Evolutionary conservation across 1,140 invertebrate species (phyloP), one percentile per base, ranked within the genome.

Genomic region (Drosophila athabasca): DNA sequence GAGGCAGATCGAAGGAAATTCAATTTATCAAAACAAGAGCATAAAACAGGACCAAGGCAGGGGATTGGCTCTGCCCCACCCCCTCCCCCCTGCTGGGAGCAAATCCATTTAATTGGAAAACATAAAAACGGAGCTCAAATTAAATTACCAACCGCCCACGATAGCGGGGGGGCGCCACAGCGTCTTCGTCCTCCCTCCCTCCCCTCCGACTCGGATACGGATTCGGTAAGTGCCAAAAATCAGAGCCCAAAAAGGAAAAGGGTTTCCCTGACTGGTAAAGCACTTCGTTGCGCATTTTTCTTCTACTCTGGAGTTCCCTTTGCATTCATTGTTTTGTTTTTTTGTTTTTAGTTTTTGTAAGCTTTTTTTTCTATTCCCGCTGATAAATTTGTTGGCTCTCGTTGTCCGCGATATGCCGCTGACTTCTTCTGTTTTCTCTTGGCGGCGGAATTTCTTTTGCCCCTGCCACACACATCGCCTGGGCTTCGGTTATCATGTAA

Each of bases 371-470:
- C 17, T 62, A 52, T 39, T 67, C 64, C 73, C 68, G 76, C 83
- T 87, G 83, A 88, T 88, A 88, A 88, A 88, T 88, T 89, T 79
- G 84, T 88, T 83, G 79, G 83, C 79, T 82, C 72, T 60, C 64
- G 83, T 79, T 81, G 79, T 64, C 60, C 68, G 64, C 84, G 83
- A 88, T 88, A 88, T 88, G 84, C 83, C 83, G 83, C 83, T 88
- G 83, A 67, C 67, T 88, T 67, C 61, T 77, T 73, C 55, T 58
- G 50, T 64, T 66, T 48, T 35, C 43, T 53, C 31, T 52, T 39
- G 35, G 35, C 35, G 35, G 35, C 35, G 52, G 64, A 50, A 68
- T 35, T 69, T 57, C 50, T 62, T 55, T 17, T 67, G 66, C 8
- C 31, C 31, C 31, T 9, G 24, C 5, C 24, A 4, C 24, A 39